Evolutionary conservation across 1,140 invertebrate genomes (phyloP).

Genomic region (Rhagoletis pomonella): DNA sequence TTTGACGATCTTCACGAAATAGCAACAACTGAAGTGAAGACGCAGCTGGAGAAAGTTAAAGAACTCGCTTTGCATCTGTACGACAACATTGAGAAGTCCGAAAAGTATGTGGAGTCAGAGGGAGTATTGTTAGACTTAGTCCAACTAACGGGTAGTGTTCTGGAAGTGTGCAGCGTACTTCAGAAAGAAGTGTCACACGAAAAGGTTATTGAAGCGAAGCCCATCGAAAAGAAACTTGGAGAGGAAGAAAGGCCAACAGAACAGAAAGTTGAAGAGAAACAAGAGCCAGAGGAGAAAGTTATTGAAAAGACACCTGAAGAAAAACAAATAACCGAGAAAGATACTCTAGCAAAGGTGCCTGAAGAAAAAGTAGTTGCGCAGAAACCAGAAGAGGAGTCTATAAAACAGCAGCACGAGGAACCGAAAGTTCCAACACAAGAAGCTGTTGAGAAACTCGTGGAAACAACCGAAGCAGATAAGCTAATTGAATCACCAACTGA

Average conservation of each 20-base stretch:
- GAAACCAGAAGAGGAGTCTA: too few species aligned
- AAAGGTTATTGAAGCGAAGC: slow-evolving; percentile 7
- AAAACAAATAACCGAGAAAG: not conserved
- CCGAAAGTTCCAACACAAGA: too few species aligned
- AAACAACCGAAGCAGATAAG: slow-evolving; percentile 57
- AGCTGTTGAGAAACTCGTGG: slow-evolving; percentile 56
- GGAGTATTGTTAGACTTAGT: not conserved
- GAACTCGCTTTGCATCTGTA: slow-evolving; percentile 11
- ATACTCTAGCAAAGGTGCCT: not conserved
- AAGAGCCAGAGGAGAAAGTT: slow-evolving; percentile 60
- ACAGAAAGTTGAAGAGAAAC: slow-evolving; percentile 16
- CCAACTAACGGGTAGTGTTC: not conserved
- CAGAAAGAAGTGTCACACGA: slow-evolving; percentile 32
- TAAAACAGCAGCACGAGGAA: slow-evolving; percentile 53
- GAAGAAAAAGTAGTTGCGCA: slow-evolving; percentile 59
- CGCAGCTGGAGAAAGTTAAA: slow-evolving; percentile 36
- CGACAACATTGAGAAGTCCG: slow-evolving; percentile 41
- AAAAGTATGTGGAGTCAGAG: not conserved
- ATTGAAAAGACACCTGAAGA: not conserved
- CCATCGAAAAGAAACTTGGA: slow-evolving; percentile 12
- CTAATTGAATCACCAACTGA: slow-evolving; percentile 53
- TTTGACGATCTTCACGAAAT: slow-evolving; percentile 62
- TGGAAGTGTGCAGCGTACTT: slow-evolving; percentile 21
- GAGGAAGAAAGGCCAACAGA: not conserved
- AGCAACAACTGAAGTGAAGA: not conserved